phyloP scores from a whole-genome alignment of 2,797 vertebrate genomes.

The Galago senegalensis region DNA sequence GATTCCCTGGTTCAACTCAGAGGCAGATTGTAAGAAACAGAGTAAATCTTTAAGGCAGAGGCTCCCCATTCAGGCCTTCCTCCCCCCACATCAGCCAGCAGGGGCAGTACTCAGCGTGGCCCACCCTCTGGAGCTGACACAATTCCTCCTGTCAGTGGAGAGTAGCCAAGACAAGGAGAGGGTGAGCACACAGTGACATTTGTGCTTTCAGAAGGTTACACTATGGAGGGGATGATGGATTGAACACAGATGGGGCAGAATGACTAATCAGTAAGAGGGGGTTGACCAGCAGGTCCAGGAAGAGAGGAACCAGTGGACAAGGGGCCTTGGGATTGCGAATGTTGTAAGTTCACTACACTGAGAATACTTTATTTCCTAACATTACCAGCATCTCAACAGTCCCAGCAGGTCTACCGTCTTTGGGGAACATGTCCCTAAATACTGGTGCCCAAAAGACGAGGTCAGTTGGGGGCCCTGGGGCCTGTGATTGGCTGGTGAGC shows the following conservation, averaged over 20 bases:
- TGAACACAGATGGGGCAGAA: not conserved
- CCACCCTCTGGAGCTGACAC: not conserved
- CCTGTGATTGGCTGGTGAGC: not conserved
- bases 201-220: not conserved
- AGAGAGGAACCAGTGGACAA: accelerated
- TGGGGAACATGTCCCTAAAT: not conserved
- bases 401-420: not conserved
- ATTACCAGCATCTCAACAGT: not conserved
- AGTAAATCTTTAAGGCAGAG: not conserved
- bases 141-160: not conserved
- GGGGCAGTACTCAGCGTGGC: not conserved
- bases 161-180: not conserved
- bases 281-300: not conserved
- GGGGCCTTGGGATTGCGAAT: not conserved
- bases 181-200: accelerated
- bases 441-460: not conserved
- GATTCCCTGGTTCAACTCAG: not conserved
- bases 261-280: not conserved
- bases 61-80: not conserved
- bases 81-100: not conserved
- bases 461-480: not conserved
- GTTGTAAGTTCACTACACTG: not conserved
- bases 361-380: not conserved
- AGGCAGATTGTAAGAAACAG: not conserved
- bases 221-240: not conserved